phyloP scores from a whole-genome alignment of 2,113 vertebrate genomes.

The Daubentonia madagascariensis region DNA sequence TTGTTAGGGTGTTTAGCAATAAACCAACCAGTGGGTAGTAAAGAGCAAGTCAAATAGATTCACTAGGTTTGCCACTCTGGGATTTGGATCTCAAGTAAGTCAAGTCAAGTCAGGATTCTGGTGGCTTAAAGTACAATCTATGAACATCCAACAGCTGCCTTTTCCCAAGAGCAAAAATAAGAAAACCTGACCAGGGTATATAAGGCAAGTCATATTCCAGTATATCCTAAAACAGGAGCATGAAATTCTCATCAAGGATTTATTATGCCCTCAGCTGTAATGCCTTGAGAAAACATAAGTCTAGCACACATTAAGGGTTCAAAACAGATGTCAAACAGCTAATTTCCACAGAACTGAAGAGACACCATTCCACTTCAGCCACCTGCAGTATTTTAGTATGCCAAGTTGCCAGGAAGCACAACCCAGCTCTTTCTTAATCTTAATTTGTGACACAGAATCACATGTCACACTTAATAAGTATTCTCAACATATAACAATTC shows the following conservation, averaged over 20 bases:
- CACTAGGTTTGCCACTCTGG: not conserved
- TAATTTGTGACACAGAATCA: slow-evolving; percentile 42
- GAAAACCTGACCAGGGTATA: slow-evolving; percentile 56
- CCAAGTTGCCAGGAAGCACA: not conserved
- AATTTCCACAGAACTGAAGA: not conserved
- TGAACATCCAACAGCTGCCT: slow-evolving; percentile 47
- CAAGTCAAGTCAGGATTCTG: not conserved
- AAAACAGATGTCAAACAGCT: slow-evolving; percentile 58
- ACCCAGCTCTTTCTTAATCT: slow-evolving; percentile 19
- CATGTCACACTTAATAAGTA: not conserved
- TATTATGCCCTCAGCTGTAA: slow-evolving; percentile 69
- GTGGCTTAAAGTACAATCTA: slow-evolving; percentile 17
- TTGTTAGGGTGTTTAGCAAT: not conserved
- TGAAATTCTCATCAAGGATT: slow-evolving; percentile 71
- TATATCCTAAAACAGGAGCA: slow-evolving; percentile 8
- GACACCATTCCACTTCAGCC: not conserved
- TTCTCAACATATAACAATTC: not conserved
- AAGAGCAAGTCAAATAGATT: not conserved
- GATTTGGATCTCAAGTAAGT: not conserved
- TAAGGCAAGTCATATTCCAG: slow-evolving; percentile 55
- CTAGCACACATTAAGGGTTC: slow-evolving; percentile 12
- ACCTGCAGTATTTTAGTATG: not conserved
- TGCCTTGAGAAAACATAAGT: slow-evolving; percentile 63
- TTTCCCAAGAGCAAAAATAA: slow-evolving; percentile 32
- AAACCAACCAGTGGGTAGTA: not conserved